Evolutionary conservation across 2,888 invertebrate species (phyloP).

Genomic region (Scaptomyza parva): DNA sequence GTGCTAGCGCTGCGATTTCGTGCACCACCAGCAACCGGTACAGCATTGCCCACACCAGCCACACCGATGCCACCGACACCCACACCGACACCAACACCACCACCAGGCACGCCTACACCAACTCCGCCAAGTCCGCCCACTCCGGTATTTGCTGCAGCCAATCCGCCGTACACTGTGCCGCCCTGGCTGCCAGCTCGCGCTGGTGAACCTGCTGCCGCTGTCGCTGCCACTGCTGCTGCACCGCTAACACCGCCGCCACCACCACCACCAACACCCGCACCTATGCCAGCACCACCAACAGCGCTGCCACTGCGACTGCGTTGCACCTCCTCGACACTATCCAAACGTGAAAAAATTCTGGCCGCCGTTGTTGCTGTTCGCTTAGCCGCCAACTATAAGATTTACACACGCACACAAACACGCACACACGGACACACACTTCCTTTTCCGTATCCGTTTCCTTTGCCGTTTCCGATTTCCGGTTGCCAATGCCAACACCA

Average conservation of each 20-base stretch:
- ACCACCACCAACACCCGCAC: conserved; percentile 12
- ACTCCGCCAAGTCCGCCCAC: too few relatives aligned
- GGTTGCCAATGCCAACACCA: conserved; percentile 23
- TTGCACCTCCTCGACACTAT: conserved; percentile 83
- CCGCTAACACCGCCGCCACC: conserved; percentile 27
- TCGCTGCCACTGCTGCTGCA: conserved; percentile 66
- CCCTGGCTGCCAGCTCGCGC: conserved; percentile 74
- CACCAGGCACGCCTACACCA: conserved; percentile 24
- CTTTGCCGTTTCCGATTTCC: conserved; percentile 7
- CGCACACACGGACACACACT: conserved; percentile 9
- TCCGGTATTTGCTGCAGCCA: conserved; percentile 15
- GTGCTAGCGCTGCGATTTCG: conserved; percentile 75
- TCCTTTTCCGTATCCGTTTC: conserved; percentile 27
- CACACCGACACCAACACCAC: conserved; percentile 30
- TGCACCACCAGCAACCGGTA: conserved; percentile 41
- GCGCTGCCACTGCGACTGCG: conserved; percentile 81
- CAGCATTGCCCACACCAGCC: conserved; percentile 47
- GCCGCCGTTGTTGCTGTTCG: conserved; percentile 83
- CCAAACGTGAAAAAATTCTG: conserved; percentile 84
- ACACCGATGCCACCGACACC: conserved; percentile 34
- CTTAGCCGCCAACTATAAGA: conserved; percentile 49
- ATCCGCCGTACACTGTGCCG: conserved; percentile 38
- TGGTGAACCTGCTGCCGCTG: conserved; percentile 71
- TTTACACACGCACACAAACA: not conserved
- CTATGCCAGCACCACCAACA: conserved; percentile 49